Conservation (phyloP, 2,113 vertebrate genomes). For the Columbina picui region DNA sequence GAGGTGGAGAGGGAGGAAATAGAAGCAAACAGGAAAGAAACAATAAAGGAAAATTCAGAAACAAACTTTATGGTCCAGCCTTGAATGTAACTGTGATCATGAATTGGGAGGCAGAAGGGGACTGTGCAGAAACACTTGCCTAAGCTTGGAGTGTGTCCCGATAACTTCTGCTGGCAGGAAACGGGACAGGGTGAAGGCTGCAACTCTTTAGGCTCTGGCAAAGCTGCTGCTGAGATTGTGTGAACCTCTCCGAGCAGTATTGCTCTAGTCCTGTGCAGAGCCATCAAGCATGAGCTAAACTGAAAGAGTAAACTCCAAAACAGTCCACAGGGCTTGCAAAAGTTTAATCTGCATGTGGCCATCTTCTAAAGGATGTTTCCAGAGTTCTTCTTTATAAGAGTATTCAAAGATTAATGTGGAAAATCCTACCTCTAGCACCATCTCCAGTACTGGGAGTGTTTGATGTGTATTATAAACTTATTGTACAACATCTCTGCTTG, state of each 20-base stretch:
- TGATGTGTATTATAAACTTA: neutral
- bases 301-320: neutral
- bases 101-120: neutral
- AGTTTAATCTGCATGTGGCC: neutral
- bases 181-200: neutral
- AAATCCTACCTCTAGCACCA: neutral
- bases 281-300: neutral
- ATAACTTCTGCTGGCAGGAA: neutral
- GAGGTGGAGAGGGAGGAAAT: slow-evolving; percentile 4
- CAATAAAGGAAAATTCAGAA: slow-evolving; percentile 15
- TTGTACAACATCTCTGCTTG: neutral
- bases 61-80: neutral
- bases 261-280: neutral
- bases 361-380: neutral
- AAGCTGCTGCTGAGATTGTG: neutral
- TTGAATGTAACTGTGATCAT: neutral
- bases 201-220: neutral
- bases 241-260: neutral
- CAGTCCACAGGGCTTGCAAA: neutral
- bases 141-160: neutral
- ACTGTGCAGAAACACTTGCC: neutral
- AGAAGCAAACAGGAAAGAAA: slow-evolving; percentile 40
- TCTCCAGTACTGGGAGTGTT: neutral
- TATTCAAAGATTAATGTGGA: neutral
- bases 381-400: neutral